Base-by-base conservation (phyloP, 2,113 vertebrate species). In the Sterrhoptilus dennistouni region DNA sequence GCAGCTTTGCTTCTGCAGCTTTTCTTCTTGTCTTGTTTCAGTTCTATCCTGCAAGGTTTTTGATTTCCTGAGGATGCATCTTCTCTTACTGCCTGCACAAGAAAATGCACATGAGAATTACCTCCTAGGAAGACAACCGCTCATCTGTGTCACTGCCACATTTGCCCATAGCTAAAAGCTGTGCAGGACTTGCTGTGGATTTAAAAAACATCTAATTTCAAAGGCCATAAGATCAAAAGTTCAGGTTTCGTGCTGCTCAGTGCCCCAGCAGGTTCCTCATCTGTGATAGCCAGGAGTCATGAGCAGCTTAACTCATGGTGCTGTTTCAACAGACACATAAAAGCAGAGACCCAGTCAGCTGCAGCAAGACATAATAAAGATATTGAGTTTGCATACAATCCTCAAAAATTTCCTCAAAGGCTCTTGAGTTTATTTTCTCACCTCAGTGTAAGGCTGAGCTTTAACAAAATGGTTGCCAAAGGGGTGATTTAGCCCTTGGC, bases 391-490 rank as follows among this genome's bases (percentile, higher is more conserved):
- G 72, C n/a, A 53, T 8, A 42, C 23, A 69, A 16, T 71, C 86
- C 83, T 93, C 59, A 91, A 63, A 38, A 69, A 71, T 92, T 75
- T 84, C 54, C 75, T 91, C 54, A 36, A 86, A 95, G 78, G 7
- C 36, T 71, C 31, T 47, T 75, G 27, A 23, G 90, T 93, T 96
- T 75, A 87, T 96, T 94, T 93, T 83, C 77, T 93, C 69, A 77
- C 61, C 66, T 74, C 59, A 20, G 72, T 56, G n/a, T 74, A 93
- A 91, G 49, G 63, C 75, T 77, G 28, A 69, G 79, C 63, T 89
- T 87, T 93, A 86, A 78, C 35, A 90, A 60, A 11, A 47, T 63
- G 70, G 24, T 25, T 95, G 89, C 57, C 89, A 83, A 56, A 66
- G 66, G 64, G 12, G 21, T 60, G 87, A 45, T 76, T 87, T 78